Base-by-base conservation (phyloP, 64 coral and sea anemone species). In the Dendronephthya gigantea region DNA sequence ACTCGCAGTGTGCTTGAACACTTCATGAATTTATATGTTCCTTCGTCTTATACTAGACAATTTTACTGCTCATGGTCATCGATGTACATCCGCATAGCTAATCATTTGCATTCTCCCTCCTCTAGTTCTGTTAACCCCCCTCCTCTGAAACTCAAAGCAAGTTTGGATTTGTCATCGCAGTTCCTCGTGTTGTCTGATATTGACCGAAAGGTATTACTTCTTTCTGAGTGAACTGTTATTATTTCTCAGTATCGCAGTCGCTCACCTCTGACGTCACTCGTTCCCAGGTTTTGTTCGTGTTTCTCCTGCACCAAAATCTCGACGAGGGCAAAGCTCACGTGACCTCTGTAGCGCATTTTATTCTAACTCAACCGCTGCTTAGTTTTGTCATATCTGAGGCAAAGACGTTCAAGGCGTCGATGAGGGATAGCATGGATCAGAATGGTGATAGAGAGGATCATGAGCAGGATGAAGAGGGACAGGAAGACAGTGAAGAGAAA, bases 151-250 rank as follows among this genome's bases (percentile, higher is more conserved):
- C 84, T 93, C 7, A 97, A 97, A 93, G 81, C 89, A 39, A 87
- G 86, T 10, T 47, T 97, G 45, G 94, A 97, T 65, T 83, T 91
- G 13, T 86, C 94, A 82, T 89, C 94, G 39, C 91, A 87, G 37
- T 97, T 93, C 86, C 84, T 97, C 49, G 92, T 97, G 13, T 62
- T 97, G 30, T 97, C 94, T 43, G 94, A 97, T 79, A 87, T 93
- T 55, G 81, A 88, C 27, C 76, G 88, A 82, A 93, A 93, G 86
- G 94, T 97, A 52, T 52, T 52, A n/a, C 23, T 52, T 52, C 1
- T 52, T 52, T 52, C 13, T 16, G 23, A 52, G 50, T 8, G 23
- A 52, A 52, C 13, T 16, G 23, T 52, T 16, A 1, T n/a, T n/a
- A n/a, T n/a, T n/a, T n/a, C n/a, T n/a, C n/a, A n/a, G n/a, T n/a